phyloP scores from a whole-genome alignment of 2,113 vertebrate genomes.

The Anguilla japonica region DNA sequence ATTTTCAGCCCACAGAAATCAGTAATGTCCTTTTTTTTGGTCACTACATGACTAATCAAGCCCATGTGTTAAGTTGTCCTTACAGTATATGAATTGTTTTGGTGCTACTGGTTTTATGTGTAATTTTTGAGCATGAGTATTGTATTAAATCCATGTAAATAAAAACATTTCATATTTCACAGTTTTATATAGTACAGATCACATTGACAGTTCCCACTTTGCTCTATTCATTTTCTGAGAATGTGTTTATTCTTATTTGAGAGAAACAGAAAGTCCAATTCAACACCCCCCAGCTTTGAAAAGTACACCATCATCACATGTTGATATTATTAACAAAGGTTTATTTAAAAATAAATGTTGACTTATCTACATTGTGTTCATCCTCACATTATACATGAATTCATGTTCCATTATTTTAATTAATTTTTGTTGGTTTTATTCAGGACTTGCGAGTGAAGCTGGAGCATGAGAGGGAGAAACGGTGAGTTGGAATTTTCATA shows the following conservation, averaged over 20 bases:
- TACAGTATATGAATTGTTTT: neutral
- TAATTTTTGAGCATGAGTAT: no score
- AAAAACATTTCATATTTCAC: no score
- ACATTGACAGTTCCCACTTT: neutral
- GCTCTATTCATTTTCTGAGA: neutral
- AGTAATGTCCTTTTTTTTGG: neutral
- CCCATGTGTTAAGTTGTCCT: neutral
- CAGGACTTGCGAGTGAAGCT: slow-evolving; percentile 90
- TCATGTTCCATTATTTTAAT: neutral
- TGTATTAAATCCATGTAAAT: no score
- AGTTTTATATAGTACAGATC: no score
- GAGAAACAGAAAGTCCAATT: neutral
- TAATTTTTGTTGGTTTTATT: slow-evolving; percentile 52
- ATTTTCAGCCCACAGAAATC: neutral
- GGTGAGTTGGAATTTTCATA: slow-evolving; percentile 72
- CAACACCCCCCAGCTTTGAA: neutral
- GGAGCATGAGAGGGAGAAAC: slow-evolving; percentile 91
- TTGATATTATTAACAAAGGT: neutral
- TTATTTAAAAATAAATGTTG: neutral
- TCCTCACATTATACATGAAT: neutral
- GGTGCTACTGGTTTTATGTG: neutral
- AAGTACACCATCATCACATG: neutral
- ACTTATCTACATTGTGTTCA: neutral
- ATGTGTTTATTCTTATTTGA: neutral
- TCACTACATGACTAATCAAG: neutral